Base-by-base conservation (phyloP, 2,113 vertebrate genomes). In the Silurus asotus region DNA sequence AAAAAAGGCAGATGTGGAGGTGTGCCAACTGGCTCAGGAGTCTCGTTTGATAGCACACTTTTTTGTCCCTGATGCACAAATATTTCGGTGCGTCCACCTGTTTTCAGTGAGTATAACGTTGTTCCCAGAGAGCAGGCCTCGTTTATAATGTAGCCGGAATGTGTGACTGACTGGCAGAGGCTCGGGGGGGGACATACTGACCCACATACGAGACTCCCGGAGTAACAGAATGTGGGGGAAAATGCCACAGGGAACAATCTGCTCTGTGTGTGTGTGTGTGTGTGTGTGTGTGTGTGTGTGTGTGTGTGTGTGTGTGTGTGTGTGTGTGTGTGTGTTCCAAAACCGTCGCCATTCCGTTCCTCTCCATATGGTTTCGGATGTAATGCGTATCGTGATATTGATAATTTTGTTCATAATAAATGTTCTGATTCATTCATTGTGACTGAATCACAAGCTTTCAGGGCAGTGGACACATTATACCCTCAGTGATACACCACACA, bases 191-290 rank as follows among this genome's bases (percentile, higher is more conserved):
- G 76, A 64, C 85, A 86, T 79, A 82, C 79, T 69, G 62, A 59
- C 76, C 75, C 76, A 70, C 19, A 58, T 70, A 58, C 56, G 59
- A 48, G 78, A 81, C 7, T 58, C 75, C 51, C 48, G 65, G 20
- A 72, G 77, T 0, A 81, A 82, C 69, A 85, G 83, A 81, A 82
- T 82, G 82, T 77, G 62, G 72, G 51, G 77, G 11, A 5, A 51
- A 20, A 67, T n/a, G 14, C 83, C 85, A 59, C 79, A 56, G 83
- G 77, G 77, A 59, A 77, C 69, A 49, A 82, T 37, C 37, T 37
- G 37, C 37, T 37, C 56, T 74, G 48, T 37, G 25, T 48, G 53
- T 49, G 37, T 45, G 20, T 25, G n/a, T 61, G 58, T 84, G 28
- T 59, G 51, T 75, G 56, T 53, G 55, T n/a, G 23, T 59, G 37